Evolutionary conservation across 2,797 vertebrate species (phyloP), one percentile per base, ranked within the genome.

Genomic region (Furcifer pardalis): DNA sequence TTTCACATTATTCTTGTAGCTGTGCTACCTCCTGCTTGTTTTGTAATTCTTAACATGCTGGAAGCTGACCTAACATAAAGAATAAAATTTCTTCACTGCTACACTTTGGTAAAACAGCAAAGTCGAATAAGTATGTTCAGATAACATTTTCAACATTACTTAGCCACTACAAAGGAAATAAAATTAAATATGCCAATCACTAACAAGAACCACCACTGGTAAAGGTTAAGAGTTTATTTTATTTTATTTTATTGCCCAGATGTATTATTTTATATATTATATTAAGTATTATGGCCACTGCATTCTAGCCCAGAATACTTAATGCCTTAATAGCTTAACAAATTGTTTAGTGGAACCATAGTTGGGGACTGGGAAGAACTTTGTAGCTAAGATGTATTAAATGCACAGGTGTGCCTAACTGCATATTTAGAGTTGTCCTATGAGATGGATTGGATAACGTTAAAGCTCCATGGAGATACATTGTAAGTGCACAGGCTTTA

Each of bases 21-120:
- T 87, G 87, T 77, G 77, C 81, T 89, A 82, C 85, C 90, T 93
- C 88, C 88, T 77, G 89, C 84, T 72, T 69, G 80, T 93, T 87
- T 88, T 93, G 91, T 75, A 85, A 87, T 89, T 90, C 85, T 85
- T 88, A 78, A 62, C 32, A 42, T 6, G 30, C 87, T 85, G 85
- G 90, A 89, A 92, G 19, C 91, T 87, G 71, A 90, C 32, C 89
- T 94, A 90, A 87, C 27, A 75, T 83, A 88, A 23, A 3, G 89
- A 90, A 66, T 69, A 90, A 81, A 65, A 49, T 87, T 93, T 90
- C 89, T 40, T 82, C 87, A 93, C 73, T 69, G 86, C 79, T 89
- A 92, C 86, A 85, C 89, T 81, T 80, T 84, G 87, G 37, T 68
- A 91, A 87, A 86, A 84, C 89, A 91, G 85, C 89, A 90, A 87